These are phyloP conservation scores for Hermatobates lingyangjiaoensis DNA, from an alignment of 1,140 invertebrate species.

Conservation along the genomic window DNA sequence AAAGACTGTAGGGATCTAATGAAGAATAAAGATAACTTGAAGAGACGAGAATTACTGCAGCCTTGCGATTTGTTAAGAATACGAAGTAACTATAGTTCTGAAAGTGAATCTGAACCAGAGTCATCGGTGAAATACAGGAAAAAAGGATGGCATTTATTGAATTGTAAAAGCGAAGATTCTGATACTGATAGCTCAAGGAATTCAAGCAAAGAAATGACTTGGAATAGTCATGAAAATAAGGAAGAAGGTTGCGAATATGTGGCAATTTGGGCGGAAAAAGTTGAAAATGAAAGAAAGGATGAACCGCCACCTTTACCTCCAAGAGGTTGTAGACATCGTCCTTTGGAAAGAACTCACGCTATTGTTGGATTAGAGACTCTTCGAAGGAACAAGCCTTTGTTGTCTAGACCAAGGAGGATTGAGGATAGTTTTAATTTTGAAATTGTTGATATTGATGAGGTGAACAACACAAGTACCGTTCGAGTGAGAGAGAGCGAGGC, in stretches of 20 bases:
- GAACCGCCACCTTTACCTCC: constrained; percentile 26
- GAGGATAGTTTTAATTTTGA: constrained; percentile 60
- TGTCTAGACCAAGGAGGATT: constrained; percentile 1
- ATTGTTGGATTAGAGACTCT: constrained; percentile 17
- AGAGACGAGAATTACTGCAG: constrained; percentile 13
- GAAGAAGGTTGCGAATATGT: constrained; percentile 20
- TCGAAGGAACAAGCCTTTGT: constrained; percentile 18
- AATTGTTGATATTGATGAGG: constrained; percentile 54
- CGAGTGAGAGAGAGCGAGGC: too few relatives aligned
- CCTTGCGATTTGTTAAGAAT: constrained; percentile 12
- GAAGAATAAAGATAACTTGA: constrained; percentile 6
- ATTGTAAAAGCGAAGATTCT: constrained; percentile 17
- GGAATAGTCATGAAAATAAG: constrained; percentile 21
- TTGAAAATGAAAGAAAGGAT: constrained; percentile 4
- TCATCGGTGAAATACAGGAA: constrained; percentile 13
- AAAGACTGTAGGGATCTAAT: constrained; percentile 11
- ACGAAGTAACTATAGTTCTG: constrained; percentile 16
- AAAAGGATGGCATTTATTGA: constrained; percentile 17
- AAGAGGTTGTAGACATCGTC: constrained; percentile 20
- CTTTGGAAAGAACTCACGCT: constrained; percentile 25
- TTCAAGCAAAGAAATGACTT: constrained; percentile 19
- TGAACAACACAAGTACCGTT: too few relatives aligned
- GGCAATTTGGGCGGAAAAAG: constrained; percentile 20
- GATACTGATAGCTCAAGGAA: constrained; percentile 17
- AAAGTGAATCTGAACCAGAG: constrained; percentile 21